phyloP scores from a whole-genome alignment of 2,888 invertebrate genomes.

The Monoplex corrugatus region DNA sequence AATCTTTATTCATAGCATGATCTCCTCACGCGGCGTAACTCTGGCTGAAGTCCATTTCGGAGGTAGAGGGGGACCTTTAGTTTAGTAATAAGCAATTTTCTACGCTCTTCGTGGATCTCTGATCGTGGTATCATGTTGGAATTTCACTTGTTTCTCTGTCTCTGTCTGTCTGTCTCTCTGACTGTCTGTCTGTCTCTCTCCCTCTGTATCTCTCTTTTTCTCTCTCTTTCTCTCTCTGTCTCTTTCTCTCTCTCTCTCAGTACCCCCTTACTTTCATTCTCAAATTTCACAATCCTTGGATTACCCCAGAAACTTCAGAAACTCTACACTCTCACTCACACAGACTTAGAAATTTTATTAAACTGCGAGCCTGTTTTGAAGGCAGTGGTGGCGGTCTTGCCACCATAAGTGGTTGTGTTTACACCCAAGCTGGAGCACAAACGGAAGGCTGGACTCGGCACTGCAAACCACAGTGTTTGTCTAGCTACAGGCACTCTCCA shows the following conservation, averaged over 20 bases:
- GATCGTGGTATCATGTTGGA: no score
- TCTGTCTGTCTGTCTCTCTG: no score
- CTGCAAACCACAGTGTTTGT: conserved; percentile 26
- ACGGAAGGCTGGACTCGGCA: background rate
- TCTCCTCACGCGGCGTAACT: conserved; percentile 36
- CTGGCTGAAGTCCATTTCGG: conserved; percentile 23
- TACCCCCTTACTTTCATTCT: no score
- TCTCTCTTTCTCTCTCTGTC: no score
- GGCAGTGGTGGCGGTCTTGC: background rate
- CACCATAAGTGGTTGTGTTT: no score
- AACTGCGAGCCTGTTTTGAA: background rate
- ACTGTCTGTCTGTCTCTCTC: no score
- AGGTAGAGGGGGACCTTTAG: background rate
- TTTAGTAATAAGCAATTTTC: conserved; percentile 42
- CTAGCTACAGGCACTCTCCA: background rate
- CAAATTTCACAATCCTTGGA: background rate
- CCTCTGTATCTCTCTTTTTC: no score
- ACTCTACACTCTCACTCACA: background rate
- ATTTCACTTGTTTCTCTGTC: no score
- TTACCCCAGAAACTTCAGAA: background rate
- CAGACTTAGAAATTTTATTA: background rate
- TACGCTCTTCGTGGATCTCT: background rate
- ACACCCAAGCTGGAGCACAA: background rate
- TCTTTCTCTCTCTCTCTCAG: background rate
- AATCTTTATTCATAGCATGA: conserved; percentile 44